A percentile compares a stretch with the other conserved stretches of the same genome.
Evolutionary conservation across 2,888 invertebrate species (phyloP).

Genomic region (Erebia aethiops): DNA sequence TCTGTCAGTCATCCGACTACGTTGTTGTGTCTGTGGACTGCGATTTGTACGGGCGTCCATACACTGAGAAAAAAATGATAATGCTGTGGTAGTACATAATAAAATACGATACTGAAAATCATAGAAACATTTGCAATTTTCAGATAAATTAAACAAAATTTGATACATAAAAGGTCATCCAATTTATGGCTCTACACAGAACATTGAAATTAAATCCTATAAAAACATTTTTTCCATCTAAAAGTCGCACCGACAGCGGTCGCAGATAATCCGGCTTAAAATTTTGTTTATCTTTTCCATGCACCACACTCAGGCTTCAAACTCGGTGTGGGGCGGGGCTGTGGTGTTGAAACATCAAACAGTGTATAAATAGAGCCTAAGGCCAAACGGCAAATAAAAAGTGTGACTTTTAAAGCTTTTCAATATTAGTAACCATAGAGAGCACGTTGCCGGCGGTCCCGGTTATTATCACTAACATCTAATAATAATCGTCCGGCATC

Average conservation of each 20-base stretch:
- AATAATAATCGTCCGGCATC: no score
- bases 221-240: constrained; percentile 13
- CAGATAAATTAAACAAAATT: not conserved
- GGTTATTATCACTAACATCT: no score
- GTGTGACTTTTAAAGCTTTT: constrained; percentile 8
- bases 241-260: constrained; percentile 19
- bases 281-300: constrained; percentile 38
- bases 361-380: not conserved
- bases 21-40: no score
- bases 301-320: constrained; percentile 21
- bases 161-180: not conserved
- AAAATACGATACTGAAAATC: not conserved
- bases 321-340: constrained; percentile 1
- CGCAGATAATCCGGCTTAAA: constrained; percentile 34
- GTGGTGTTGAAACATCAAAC: constrained; percentile 27
- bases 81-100: no score
- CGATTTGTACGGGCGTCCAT: no score
- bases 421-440: not conserved
- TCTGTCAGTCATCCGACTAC: no score
- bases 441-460: no score
- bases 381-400: not conserved
- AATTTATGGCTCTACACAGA: not conserved
- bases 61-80: no score
- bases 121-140: not conserved
- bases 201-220: not conserved